A percentile compares a stretch with the other conserved stretches of the same genome.
Evolutionary conservation across 2,888 invertebrate species (phyloP).

Genomic region (Herminia tarsipennalis): DNA sequence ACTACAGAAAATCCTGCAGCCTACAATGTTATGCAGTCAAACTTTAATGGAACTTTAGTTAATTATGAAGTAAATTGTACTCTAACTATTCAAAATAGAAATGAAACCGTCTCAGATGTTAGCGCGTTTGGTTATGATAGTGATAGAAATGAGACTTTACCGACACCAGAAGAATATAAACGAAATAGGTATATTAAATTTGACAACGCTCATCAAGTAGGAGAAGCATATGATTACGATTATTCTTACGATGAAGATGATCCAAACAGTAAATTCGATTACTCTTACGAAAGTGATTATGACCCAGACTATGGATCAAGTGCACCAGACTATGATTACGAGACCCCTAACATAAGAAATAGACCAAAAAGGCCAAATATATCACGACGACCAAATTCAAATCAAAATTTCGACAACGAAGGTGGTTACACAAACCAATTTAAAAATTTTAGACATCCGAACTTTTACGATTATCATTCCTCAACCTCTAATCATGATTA

Average conservation of each 20-base stretch:
- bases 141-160: constrained; percentile 45
- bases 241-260: constrained; percentile 39
- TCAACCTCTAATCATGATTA: constrained; percentile 10
- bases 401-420: constrained; percentile 10
- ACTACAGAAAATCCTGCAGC: background rate
- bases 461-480: constrained; percentile 26
- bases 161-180: constrained; percentile 53
- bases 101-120: background rate
- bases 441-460: constrained; percentile 25
- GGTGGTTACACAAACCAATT: constrained; percentile 24
- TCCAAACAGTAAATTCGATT: constrained; percentile 32
- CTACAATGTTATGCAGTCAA: background rate
- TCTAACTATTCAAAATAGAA: background rate
- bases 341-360: background rate
- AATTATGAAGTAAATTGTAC: constrained; percentile 11
- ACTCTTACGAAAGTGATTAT: constrained; percentile 36
- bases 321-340: constrained; percentile 36
- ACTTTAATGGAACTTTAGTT: constrained; percentile 8
- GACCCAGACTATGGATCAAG: constrained; percentile 51
- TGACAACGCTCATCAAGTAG: constrained; percentile 17
- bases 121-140: constrained; percentile 4
- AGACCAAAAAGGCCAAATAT: constrained; percentile 5
- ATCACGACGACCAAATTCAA: constrained; percentile 8
- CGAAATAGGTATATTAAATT: constrained; percentile 31
- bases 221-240: constrained; percentile 35